phyloP scores from a whole-genome alignment of 1,140 invertebrate genomes.

The Drosophila equinoxialis region DNA sequence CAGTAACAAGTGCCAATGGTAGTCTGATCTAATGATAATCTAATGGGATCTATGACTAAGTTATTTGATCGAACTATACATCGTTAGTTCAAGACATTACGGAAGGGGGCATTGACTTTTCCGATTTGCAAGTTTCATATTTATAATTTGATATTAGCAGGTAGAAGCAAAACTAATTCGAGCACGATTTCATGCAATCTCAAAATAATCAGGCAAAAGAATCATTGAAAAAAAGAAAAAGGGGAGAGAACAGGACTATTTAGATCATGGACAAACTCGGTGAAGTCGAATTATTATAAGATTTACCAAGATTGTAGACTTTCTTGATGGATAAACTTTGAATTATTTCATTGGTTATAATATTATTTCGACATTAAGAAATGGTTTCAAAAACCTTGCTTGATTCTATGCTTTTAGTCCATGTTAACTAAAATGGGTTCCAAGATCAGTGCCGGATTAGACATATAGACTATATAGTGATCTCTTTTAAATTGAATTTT shows the following conservation, averaged over 20 bases:
- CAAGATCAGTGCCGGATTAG: no score
- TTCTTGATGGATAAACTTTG: no score
- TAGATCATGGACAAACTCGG: no score
- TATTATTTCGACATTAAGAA: no score
- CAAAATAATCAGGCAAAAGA: background rate
- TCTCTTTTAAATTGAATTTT: background rate
- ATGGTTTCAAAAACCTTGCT: no score
- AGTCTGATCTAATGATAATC: constrained; percentile 37
- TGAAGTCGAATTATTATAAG: no score
- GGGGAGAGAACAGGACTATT: no score
- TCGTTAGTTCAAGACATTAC: background rate
- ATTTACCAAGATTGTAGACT: no score
- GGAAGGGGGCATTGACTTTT: constrained; percentile 52
- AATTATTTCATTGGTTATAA: no score
- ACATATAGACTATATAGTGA: background rate
- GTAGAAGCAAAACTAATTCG: background rate
- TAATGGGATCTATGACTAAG: constrained; percentile 30
- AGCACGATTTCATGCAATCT: constrained; percentile 6
- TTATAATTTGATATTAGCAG: constrained; percentile 46
- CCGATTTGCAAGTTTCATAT: constrained; percentile 42
- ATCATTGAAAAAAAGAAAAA: background rate
- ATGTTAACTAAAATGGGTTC: no score
- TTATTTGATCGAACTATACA: constrained; percentile 30
- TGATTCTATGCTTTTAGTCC: no score
- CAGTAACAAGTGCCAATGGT: constrained; percentile 24